Base-by-base conservation (phyloP, 1,140 invertebrate species). In the Hesperophylax magnus region DNA sequence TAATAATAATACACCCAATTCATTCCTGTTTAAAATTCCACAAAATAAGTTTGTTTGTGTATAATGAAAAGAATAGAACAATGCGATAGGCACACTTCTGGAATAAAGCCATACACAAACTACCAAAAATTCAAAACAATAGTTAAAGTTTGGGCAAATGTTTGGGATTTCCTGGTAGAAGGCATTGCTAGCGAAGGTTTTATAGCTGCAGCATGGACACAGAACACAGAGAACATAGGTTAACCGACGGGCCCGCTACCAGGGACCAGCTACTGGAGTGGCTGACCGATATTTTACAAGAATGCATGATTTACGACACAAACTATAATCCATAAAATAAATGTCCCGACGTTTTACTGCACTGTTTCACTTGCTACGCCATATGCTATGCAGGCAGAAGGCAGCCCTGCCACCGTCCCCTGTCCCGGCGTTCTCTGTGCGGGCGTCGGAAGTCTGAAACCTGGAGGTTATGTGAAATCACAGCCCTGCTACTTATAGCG, bases 201-300 rank as follows among this genome's bases (percentile, higher is more conserved):
- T 75, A 75, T 75, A 56, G 71, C 17, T 53, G n/a, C 60, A 34
- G 54, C 34, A 15, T 20, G 27, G 2, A 58, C 47, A 34, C 31
- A 27, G 27, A 47, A 47, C 39, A 47, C 9, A 47, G 39, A 11
- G 11, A 47, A 47, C 39, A 27, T 47, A 71, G 81, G 81, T 74
- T 82, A 76, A 79, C 81, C 81, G n/a, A 76, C 31, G 61, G 72
- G 22, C 9, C 69, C 75, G 53, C 39, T 47, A 14, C 39, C 39
- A 58, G 71, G 56, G 53, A 72, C 58, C 53, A 34, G 60, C 80
- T 71, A 69, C 76, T 34, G 56, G 60, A 63, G 76, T 61, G 72
- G 53, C 81, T 83, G 82, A 82, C 82, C 82, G 82, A 83, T 77
- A 80, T 81, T 78, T 72, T 78, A 81, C 78, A 83, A 82, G 75